Evolutionary conservation across 2,888 invertebrate species (phyloP), one percentile per base, ranked within the genome.

Genomic region (Ophion ellenae): DNA sequence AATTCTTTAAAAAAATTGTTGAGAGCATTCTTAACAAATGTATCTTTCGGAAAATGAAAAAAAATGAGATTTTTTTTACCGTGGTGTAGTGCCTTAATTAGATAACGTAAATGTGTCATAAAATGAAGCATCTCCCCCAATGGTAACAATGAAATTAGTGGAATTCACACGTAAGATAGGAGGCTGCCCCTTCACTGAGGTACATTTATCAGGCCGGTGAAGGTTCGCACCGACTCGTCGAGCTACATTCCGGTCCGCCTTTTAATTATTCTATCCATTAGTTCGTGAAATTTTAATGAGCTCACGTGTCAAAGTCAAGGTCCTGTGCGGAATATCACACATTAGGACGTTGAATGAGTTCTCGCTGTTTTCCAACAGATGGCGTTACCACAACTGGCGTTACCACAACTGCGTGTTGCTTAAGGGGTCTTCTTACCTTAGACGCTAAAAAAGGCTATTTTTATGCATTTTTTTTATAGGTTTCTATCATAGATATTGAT

Each of bases 151-250:
- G 53, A 36, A 32, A 70, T 47, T 64, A 24, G 20, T 40, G 36
- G 69, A 83, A 78, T 71, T 28, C 17, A 45, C 53, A 76, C 36
- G 53, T 17, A 71, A 70, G 63, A 64, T 47, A 10, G 17, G 71
- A 67, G 59, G 59, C 57, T 74, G 74, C 53, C 75, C 78, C 77
- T 75, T 66, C 67, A 53, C 66, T 66, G 57, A 79, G 75, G 84
- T 81, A 75, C 86, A 79, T 84, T 86, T 81, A 86, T 81, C 86
- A 32, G 63, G 75, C 45, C 40, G 75, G 78, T 79, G 70, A 81
- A 81, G 40, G 86, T 78, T 79, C 70, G 32, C 76, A 61, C 47
- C 70, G 64, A 78, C 47, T 75, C 69, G 75, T 59, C 61, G 47
- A 71, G 74, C 66, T 67, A 32, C 78, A 59, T 66, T 63, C 14